Evolutionary conservation across 2,797 vertebrate genomes (phyloP).

Genomic region (Danionella dracula): DNA sequence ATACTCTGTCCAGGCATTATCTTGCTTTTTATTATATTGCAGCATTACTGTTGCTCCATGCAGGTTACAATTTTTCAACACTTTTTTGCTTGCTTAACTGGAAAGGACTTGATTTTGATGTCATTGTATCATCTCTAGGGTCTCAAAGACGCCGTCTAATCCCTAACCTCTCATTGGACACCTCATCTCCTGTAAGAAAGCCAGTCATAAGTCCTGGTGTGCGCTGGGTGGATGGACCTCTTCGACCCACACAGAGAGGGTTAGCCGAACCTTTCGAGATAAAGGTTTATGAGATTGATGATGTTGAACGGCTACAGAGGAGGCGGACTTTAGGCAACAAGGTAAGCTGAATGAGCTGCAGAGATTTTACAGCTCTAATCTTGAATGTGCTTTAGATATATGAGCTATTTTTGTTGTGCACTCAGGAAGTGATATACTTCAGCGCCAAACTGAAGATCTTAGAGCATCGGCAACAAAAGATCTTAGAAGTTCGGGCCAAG

Average conservation of each 20-base stretch:
- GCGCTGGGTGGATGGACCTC: conserved; percentile 94
- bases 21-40: conserved; percentile 36
- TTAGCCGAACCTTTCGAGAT: conserved; percentile 92
- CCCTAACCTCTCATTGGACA: conserved; percentile 84
- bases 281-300: conserved; percentile 98
- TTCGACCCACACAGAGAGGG: conserved; percentile 74
- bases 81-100: not conserved
- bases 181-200: conserved; percentile 76
- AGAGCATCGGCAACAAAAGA: conserved; percentile 93
- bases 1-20: conserved; percentile 43
- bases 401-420: not conserved
- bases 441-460: conserved; percentile 85
- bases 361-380: not conserved
- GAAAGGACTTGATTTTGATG: not conserved
- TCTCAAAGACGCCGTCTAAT: conserved; percentile 80
- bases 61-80: not conserved
- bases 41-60: not conserved
- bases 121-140: conserved; percentile 9
- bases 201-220: conserved; percentile 75
- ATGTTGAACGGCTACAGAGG: conserved; percentile 90
- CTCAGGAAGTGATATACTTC: conserved; percentile 79
- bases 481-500: conserved; percentile 88
- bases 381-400: not conserved
- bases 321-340: conserved; percentile 77
- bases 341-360: conserved; percentile 65